Percentiles rank a stretch among this genome's conserved stretches.
These are phyloP conservation scores for Chaenocephalus aceratus DNA, from an alignment of 2,113 vertebrate genomes.

Conservation along the genomic window DNA sequence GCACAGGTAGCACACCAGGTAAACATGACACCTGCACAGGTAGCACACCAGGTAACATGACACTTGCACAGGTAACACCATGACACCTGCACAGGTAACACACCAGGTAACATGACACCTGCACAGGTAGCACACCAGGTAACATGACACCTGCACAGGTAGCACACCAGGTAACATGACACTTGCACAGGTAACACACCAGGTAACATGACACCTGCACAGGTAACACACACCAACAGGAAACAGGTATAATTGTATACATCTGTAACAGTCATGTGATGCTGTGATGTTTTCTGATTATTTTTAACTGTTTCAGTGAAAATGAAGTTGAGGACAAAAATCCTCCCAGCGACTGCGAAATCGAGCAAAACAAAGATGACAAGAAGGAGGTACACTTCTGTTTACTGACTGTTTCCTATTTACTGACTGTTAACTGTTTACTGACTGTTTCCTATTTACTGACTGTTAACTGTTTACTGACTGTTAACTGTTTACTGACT, in stretches of 20 bases:
- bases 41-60: constrained; percentile 82
- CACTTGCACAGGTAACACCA: constrained; percentile 23
- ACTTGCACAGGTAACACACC: background rate
- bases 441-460: background rate
- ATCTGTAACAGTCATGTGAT: background rate
- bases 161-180: too few species aligned
- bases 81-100: background rate
- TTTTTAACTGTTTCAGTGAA: constrained; percentile 86
- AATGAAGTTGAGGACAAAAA: constrained; percentile 90
- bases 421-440: background rate
- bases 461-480: too few species aligned
- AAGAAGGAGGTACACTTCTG: constrained; percentile 89
- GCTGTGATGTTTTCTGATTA: constrained; percentile 1
- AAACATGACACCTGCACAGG: too few species aligned
- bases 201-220: constrained; percentile 82
- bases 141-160: constrained; percentile 41
- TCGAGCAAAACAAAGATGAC: constrained; percentile 89
- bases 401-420: background rate
- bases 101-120: constrained; percentile 25
- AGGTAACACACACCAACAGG: background rate
- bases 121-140: constrained; percentile 79
- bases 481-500: too few species aligned
- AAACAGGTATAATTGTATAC: background rate
- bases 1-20: background rate
- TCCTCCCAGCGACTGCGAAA: constrained; percentile 86